A percentile compares a stretch with the other conserved stretches of the same genome.
Evolutionary conservation across 2,888 invertebrate genomes (phyloP).

Genomic region (Omphaloscelis lunosa): DNA sequence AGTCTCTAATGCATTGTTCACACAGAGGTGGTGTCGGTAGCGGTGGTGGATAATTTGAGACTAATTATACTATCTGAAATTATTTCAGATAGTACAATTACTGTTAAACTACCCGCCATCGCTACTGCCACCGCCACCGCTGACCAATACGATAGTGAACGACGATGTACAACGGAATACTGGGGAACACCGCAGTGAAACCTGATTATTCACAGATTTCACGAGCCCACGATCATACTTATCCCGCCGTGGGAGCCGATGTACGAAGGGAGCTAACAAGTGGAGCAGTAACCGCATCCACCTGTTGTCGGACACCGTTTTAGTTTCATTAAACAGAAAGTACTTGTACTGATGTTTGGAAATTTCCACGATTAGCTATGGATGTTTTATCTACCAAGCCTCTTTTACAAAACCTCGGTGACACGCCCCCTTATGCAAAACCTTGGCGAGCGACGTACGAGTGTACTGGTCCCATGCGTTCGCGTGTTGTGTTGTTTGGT

Average conservation of each 20-base stretch:
- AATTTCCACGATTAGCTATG: neutral
- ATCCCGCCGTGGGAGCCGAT: slow-evolving; percentile 6
- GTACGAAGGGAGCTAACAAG: slow-evolving; percentile 3
- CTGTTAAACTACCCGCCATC: neutral
- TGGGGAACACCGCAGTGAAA: slow-evolving; percentile 3
- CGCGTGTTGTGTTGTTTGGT: neutral
- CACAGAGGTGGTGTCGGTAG: neutral
- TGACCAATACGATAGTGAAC: neutral
- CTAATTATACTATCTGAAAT: too few relatives aligned
- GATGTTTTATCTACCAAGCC: neutral
- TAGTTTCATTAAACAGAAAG: neutral
- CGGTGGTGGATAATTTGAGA: neutral
- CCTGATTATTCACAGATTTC: neutral
- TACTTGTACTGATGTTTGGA: neutral
- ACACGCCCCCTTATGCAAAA: neutral
- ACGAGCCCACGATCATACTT: neutral
- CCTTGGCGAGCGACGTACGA: too few relatives aligned
- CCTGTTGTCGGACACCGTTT: neutral
- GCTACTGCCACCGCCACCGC: too few relatives aligned
- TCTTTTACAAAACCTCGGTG: neutral
- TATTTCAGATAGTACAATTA: neutral
- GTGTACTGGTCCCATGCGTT: too few relatives aligned
- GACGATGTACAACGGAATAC: neutral
- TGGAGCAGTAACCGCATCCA: neutral
- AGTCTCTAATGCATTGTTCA: neutral